Percentiles rank a stretch among this genome's conserved stretches.
phyloP scores from a whole-genome alignment of 2,113 vertebrate species.

The Corythoichthys intestinalis region DNA sequence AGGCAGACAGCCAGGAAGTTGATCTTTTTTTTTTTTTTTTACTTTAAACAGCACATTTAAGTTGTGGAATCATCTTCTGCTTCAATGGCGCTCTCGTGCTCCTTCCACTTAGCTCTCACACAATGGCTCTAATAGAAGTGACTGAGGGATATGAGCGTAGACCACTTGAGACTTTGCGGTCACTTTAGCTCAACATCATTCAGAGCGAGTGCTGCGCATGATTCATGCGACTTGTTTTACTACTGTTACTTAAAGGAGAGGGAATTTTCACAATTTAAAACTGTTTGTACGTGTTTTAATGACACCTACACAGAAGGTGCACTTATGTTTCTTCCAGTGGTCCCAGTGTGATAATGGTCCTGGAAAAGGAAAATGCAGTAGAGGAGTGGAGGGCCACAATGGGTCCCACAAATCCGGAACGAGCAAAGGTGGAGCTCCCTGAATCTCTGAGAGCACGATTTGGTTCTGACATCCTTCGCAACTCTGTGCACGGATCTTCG shows the following conservation, averaged over 20 bases:
- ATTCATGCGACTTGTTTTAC: background rate
- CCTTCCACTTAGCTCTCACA: conserved; percentile 27
- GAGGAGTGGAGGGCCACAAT: conserved; percentile 79
- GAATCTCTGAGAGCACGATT: conserved; percentile 76
- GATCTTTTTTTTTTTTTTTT: conserved; percentile 34
- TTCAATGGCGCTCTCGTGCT: conserved; percentile 30
- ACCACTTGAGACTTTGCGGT: conserved; percentile 24
- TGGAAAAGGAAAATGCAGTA: conserved; percentile 80
- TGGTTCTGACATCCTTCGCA: conserved; percentile 71
- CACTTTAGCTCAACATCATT: conserved; percentile 5
- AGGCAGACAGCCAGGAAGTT: conserved; percentile 34
- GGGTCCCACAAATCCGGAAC: conserved; percentile 77
- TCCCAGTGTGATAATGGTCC: conserved; percentile 71
- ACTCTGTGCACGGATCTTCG: conserved; percentile 79
- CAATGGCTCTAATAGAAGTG: conserved; percentile 22
- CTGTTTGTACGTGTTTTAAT: too few species aligned
- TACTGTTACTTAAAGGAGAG: background rate
- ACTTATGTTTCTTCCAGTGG: conserved; percentile 63
- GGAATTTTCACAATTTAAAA: too few species aligned
- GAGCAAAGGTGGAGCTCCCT: conserved; percentile 68
- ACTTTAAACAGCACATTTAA: conserved; percentile 22
- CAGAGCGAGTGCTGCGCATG: background rate
- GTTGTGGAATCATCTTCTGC: conserved; percentile 40
- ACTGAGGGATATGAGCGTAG: conserved; percentile 26
- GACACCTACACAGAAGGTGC: too few species aligned